Base-by-base conservation (phyloP, 2,113 vertebrate species). In the Gila orcuttii region DNA sequence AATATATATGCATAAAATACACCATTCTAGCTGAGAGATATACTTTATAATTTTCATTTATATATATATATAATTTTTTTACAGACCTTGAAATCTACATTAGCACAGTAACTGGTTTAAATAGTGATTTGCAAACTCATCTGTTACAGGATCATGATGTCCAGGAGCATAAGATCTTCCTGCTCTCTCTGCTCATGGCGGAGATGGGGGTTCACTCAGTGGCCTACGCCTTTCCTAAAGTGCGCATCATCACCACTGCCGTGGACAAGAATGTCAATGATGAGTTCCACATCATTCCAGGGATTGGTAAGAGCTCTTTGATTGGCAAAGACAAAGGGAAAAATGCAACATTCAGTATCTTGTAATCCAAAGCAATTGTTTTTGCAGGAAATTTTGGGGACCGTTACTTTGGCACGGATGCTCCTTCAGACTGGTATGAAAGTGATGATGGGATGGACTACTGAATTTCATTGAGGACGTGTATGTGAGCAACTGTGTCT, bases 141-240 rank as follows among this genome's bases (percentile, higher is more conserved):
- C 87, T 57, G 0, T 87, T 25, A 0, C 89, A 98, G 97, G 97
- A 98, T 83, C 97, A 97, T 0, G 97, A 98, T 0, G 97, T 97
- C 0, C 94, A 96, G 10, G 97, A 98, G 93, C 96, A 97, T 55
- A 96, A 95, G 93, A 98, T 98, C 92, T 97, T 97, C 92, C 91
- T 98, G 86, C 87, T 97, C 52, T 98, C 97, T 0, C 92, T 98
- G 90, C 94, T 98, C 4, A 97, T 97, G 97, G 97, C 97, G 0
- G 97, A 98, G 92, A 97, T 96, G 96, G 97, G 97, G 0, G 96
- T 98, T 50, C 96, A 97, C 89, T 97, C 97, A 0, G 97, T 98
- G 91, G 97, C 97, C 36, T 97, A 98, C 0, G 97, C 97, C 28
- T 98, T 97, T 82, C 97, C 97, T 3, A 94, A 93, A 0, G 97